Conservation (phyloP, 1,140 invertebrate genomes). For the Latrodectus geometricus region DNA sequence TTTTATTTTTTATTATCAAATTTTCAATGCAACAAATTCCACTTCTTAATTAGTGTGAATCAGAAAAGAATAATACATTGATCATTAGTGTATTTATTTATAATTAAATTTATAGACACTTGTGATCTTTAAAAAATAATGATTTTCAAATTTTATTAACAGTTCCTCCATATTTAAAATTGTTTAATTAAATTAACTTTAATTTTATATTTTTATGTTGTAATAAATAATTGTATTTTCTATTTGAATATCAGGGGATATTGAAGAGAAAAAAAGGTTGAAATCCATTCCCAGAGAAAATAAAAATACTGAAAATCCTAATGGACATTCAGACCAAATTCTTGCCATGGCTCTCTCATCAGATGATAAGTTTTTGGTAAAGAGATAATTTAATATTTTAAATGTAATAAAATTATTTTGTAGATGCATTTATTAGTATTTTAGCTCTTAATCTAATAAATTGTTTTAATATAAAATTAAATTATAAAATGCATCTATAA, state of each 20-base stretch:
- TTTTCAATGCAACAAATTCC: no score
- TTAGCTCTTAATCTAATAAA: no score
- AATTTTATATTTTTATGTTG: background rate
- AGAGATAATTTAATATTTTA: background rate
- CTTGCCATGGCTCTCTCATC: conserved; percentile 82
- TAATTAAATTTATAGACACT: background rate
- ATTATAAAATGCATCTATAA: no score
- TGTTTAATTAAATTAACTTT: background rate
- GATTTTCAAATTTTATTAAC: background rate
- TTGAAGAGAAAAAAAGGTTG: conserved; percentile 71
- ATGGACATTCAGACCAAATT: conserved; percentile 74
- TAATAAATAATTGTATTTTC: background rate
- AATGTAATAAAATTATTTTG: background rate
- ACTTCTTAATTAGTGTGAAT: no score
- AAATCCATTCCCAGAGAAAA: conserved; percentile 68
- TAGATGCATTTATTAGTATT: no score
- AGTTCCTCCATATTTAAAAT: background rate
- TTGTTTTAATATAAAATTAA: no score
- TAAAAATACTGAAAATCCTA: conserved; percentile 62
- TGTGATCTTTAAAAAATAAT: background rate
- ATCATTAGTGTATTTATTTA: background rate
- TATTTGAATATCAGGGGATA: conserved; percentile 71
- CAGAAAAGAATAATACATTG: background rate
- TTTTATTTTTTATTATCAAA: no score
- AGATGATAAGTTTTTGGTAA: conserved; percentile 84